Evolutionary conservation across 2,888 invertebrate genomes (phyloP), one percentile per base, ranked within the genome.

Genomic region (Drosophila leonis): DNA sequence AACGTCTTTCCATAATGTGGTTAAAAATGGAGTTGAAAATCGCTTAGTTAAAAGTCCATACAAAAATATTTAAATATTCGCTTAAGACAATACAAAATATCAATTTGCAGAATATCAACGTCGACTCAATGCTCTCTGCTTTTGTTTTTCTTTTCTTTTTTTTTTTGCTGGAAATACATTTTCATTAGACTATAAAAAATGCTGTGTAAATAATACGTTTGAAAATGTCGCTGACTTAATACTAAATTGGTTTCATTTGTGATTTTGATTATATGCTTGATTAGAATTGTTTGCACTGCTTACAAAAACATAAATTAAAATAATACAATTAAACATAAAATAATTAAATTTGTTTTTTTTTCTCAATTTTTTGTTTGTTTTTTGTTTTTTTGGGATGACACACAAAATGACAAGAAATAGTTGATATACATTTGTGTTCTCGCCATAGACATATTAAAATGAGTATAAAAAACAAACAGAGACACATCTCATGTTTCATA

Each of bases 191-290:
- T 52, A 66, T 44, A 65, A 59, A 72, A 67, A 67, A 51, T 48
- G 15, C 24, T 57, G 48, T 49, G 68, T 77, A 69, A 72, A 76
- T 72, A 72, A 75, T 68, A 65, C 62, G 72, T 62, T 60, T 56
- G 48, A 65, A 61, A 61, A 48, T 52, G 46, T 41, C 49, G 55
- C 18, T 71, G 52, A 24, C 71, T 78, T 79, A 80, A 56, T 24
- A 70, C 69, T 83, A 78, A 56, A 48, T 74, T 31, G 13, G 67
- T 56, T 60, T 57, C 41, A 51, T 63, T 67, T 60, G 55, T 71
- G 59, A 56, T 78, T 85, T 85, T 87, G 88, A 81, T 85, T 84
- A 72, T 72, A 62, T 65, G 87, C 84, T 86, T 84, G 85, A 84
- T 88, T 85, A 88, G 88, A 85, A 65, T 84, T 49, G 78, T 73